Evolutionary conservation across 2,113 vertebrate genomes (phyloP), one percentile per base, ranked within the genome.

Genomic region (Rhadina sibilatrix): DNA sequence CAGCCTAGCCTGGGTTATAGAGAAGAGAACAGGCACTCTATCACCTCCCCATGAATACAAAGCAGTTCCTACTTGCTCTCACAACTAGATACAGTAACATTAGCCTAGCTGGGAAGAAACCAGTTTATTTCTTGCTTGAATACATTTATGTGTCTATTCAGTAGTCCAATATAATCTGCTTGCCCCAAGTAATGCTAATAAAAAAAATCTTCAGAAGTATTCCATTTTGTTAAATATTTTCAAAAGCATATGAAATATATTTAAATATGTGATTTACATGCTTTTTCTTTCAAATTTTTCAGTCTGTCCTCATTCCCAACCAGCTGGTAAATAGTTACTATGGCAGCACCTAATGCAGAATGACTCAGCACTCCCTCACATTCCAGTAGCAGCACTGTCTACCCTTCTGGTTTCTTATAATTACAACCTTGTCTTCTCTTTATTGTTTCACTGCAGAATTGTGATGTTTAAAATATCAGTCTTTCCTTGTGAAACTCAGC

Each of bases 281-380:
- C 16, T 35, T 89, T 88, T 72, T 56, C 61, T 68, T 81, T 61
- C 60, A 65, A 63, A 7, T 21, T 83, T 79, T 70, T 40, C 38
- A 60, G 47, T 35, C 59, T 83, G 35, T 85, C 11, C 50, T 93
- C 53, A 11, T 70, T 59, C 37, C 37, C 60, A 92, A 8, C 23
- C 80, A 79, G 37, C 57, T 92, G 86, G 88, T 96, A 94, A 95
- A 90, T 35, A 89, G 95, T 96, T 93, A 87, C 92, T 89, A 92
- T 95, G 92, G 94, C 65, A 96, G 76, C 92, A 86, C 37, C 50
- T 31, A 74, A 78, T 16, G 22, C 69, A 89, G 76, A 78, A 65
- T 96, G 93, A 97, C 94, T 96, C 96, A 96, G 90, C 92, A 89
- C 69, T 94, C 77, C 61, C 72, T 68, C 86, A 79, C 65, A 22